phyloP scores from a whole-genome alignment of 2,113 vertebrate genomes.

The Platichthys flesus region DNA sequence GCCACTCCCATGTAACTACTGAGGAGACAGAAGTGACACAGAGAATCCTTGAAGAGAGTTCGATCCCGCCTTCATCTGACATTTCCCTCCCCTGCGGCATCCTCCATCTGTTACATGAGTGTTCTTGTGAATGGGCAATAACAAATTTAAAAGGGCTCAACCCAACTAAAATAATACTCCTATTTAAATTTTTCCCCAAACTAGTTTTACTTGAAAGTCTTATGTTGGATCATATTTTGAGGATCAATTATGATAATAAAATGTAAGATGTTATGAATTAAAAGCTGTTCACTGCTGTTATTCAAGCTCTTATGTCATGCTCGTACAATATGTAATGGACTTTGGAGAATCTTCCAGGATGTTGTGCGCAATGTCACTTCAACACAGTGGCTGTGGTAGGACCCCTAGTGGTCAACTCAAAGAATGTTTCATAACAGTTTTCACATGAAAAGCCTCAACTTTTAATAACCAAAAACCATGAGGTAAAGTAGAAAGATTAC shows the following conservation, averaged over 20 bases:
- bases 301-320: not conserved
- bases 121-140: conserved; percentile 5
- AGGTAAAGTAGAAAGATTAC: not conserved
- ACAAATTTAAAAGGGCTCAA: conserved; percentile 50
- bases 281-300: not conserved
- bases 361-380: conserved; percentile 39
- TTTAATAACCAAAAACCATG: not conserved
- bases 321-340: not conserved
- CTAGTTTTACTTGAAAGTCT: conserved; percentile 56
- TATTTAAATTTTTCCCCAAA: not conserved
- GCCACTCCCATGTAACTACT: not conserved
- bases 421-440: not conserved
- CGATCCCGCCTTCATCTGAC: not conserved
- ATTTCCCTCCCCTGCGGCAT: conserved; percentile 35
- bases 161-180: conserved; percentile 4
- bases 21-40: not conserved
- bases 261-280: conserved; percentile 47
- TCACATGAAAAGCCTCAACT: not conserved
- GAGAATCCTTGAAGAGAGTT: not conserved
- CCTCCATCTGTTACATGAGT: conserved; percentile 40
- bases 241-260: conserved; percentile 60
- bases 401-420: conserved; percentile 42
- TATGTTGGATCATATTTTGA: conserved; percentile 35
- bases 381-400: not conserved
- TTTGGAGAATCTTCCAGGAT: conserved; percentile 12